phyloP scores from a whole-genome alignment of 1,140 invertebrate species.

The Phocides pigmalion region DNA sequence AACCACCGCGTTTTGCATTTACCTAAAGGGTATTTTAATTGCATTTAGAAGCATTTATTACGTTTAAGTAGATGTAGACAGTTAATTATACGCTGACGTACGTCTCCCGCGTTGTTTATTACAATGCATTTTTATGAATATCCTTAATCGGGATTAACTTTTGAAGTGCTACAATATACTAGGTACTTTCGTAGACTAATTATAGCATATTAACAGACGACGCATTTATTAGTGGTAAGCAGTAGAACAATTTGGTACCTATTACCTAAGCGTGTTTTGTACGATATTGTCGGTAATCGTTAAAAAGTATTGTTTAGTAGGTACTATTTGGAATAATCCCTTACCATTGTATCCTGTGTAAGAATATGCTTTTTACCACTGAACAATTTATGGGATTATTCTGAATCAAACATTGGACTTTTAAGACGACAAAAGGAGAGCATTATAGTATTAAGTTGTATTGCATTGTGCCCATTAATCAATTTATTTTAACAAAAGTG shows the following conservation, averaged over 20 bases:
- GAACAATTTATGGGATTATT: conserved; percentile 71
- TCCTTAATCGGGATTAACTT: conserved; percentile 23
- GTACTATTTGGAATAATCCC: conserved; percentile 73
- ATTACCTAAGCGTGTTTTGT: neutral
- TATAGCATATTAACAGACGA: conserved; percentile 44
- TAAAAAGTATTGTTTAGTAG: conserved; percentile 30
- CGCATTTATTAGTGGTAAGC: conserved; percentile 65
- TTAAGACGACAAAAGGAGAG: conserved; percentile 7
- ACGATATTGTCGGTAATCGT: conserved; percentile 10
- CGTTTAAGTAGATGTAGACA: conserved; percentile 59
- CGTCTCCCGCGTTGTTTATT: conserved; percentile 10
- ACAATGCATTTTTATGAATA: conserved; percentile 13
- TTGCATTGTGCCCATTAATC: conserved; percentile 46
- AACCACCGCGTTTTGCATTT: conserved; percentile 78
- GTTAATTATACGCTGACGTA: conserved; percentile 48
- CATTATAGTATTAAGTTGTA: conserved; percentile 37
- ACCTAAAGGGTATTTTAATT: conserved; percentile 64
- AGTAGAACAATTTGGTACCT: conserved; percentile 27
- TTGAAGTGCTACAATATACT: conserved; percentile 38
- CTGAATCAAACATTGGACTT: conserved; percentile 59
- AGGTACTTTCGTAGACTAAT: conserved; percentile 34
- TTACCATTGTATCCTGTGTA: conserved; percentile 49
- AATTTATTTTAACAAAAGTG: conserved; percentile 21
- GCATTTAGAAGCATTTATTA: conserved; percentile 80
- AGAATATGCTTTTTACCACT: conserved; percentile 27